These are phyloP conservation scores for Linnaemya vulpina DNA, from an alignment of 2,888 invertebrate genomes.

Conservation along the genomic window DNA sequence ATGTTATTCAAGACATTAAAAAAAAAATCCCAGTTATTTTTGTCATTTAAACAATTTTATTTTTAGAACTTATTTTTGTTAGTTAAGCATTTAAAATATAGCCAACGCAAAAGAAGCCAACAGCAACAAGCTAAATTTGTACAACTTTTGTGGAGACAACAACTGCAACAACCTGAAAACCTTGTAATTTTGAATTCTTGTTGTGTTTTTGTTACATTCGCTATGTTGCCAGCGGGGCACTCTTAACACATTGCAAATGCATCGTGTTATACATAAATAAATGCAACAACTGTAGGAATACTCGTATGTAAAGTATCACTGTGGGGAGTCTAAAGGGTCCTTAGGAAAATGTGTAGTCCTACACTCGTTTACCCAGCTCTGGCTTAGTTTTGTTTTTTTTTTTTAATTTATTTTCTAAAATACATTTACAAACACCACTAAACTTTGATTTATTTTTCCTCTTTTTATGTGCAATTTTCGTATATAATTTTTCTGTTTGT, in stretches of 20 bases:
- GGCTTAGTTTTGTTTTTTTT: not conserved
- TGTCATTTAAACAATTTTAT: slow-evolving; percentile 9
- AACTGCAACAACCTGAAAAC: slow-evolving; percentile 6
- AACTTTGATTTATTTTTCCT: slow-evolving; percentile 45
- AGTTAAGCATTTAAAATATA: slow-evolving; percentile 11
- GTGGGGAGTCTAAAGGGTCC: slow-evolving; percentile 22
- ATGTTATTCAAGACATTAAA: slow-evolving; percentile 27
- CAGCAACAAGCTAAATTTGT: slow-evolving; percentile 58
- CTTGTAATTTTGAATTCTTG: slow-evolving; percentile 14
- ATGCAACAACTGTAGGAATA: slow-evolving; percentile 18
- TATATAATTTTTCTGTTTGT: not conserved
- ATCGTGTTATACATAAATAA: slow-evolving; percentile 22
- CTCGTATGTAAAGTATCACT: not conserved
- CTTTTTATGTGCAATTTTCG: slow-evolving; percentile 23
- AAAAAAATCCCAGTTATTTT: slow-evolving; percentile 22
- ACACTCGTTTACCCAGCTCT: not conserved
- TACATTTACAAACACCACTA: slow-evolving; percentile 25
- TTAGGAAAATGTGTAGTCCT: slow-evolving; percentile 20
- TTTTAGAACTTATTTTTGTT: slow-evolving; percentile 7
- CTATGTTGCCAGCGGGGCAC: slow-evolving; percentile 53
- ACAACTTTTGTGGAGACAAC: slow-evolving; percentile 26
- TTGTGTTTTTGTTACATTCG: slow-evolving; percentile 15
- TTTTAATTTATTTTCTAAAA: too few relatives aligned
- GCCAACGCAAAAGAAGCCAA: slow-evolving; percentile 9
- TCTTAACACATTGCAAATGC: slow-evolving; percentile 61